These are phyloP conservation scores for Himalopsyche japonica DNA, from an alignment of 2,888 invertebrate genomes.

Conservation along the genomic window DNA sequence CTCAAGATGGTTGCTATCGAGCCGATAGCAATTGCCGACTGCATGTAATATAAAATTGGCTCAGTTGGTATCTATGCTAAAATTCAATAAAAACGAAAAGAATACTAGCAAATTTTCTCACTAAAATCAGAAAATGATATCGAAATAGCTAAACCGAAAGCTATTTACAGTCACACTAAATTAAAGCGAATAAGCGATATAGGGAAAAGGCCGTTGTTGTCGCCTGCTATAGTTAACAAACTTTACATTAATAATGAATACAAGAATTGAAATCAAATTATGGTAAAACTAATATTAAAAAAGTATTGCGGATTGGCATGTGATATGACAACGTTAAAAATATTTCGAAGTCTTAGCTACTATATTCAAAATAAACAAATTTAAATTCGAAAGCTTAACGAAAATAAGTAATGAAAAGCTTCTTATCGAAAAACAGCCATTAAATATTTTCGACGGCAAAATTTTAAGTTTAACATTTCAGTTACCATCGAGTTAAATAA, in stretches of 20 bases:
- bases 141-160: neutral
- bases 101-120: neutral
- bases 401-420: too few relatives aligned
- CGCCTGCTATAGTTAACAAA: neutral
- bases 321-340: neutral
- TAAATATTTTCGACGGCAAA: too few relatives aligned
- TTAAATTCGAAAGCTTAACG: too few relatives aligned
- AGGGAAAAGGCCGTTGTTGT: neutral
- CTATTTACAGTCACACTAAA: neutral
- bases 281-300: neutral
- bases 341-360: too few relatives aligned
- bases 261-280: neutral
- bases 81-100: neutral
- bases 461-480: too few relatives aligned
- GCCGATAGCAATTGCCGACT: neutral
- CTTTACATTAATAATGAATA: neutral
- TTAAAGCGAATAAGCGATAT: neutral
- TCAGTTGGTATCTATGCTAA: neutral
- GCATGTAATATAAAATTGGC: neutral
- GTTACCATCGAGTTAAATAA: too few relatives aligned
- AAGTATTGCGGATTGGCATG: neutral
- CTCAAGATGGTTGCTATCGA: neutral
- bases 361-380: too few relatives aligned
- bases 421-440: too few relatives aligned
- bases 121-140: neutral